phyloP scores from a whole-genome alignment of 2,888 invertebrate species.

The Drosophila nr. fundita region DNA sequence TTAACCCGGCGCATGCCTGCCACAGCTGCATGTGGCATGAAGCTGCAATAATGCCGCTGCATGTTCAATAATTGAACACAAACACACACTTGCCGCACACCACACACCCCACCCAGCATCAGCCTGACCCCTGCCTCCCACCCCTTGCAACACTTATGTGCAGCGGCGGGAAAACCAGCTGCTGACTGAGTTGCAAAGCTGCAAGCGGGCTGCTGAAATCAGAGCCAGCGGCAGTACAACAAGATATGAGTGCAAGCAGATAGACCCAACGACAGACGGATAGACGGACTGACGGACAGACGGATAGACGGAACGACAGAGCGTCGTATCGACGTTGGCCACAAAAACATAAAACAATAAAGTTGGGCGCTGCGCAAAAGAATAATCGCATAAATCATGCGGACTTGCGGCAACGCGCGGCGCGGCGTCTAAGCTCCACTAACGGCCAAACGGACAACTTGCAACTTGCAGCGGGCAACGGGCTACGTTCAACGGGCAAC shows the following conservation, averaged over 20 bases:
- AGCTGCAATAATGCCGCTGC: conserved; percentile 39
- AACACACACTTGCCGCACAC: conserved; percentile 21
- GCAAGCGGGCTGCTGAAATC: conserved; percentile 53
- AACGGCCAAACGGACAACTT: conserved; percentile 49
- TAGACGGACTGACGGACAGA: conserved; percentile 5
- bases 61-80: conserved; percentile 60
- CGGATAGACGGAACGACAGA: conserved; percentile 7
- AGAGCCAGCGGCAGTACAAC: conserved; percentile 59
- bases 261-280: conserved; percentile 17
- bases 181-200: conserved; percentile 54
- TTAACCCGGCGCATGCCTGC: conserved; percentile 74
- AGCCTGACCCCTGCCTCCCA: background rate
- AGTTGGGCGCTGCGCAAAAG: conserved; percentile 78
- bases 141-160: conserved; percentile 26
- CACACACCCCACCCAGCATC: background rate
- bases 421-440: conserved; percentile 70
- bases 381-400: conserved; percentile 81
- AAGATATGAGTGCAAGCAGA: conserved; percentile 58
- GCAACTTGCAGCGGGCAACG: conserved; percentile 30
- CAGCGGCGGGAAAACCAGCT: conserved; percentile 46
- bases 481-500: conserved; percentile 33
- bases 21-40: conserved; percentile 47
- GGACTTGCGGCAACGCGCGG: conserved; percentile 69
- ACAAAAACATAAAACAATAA: conserved; percentile 79
- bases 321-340: conserved; percentile 45